Conservation (phyloP, 2,888 invertebrate genomes). For the Ectemnius lituratus region DNA sequence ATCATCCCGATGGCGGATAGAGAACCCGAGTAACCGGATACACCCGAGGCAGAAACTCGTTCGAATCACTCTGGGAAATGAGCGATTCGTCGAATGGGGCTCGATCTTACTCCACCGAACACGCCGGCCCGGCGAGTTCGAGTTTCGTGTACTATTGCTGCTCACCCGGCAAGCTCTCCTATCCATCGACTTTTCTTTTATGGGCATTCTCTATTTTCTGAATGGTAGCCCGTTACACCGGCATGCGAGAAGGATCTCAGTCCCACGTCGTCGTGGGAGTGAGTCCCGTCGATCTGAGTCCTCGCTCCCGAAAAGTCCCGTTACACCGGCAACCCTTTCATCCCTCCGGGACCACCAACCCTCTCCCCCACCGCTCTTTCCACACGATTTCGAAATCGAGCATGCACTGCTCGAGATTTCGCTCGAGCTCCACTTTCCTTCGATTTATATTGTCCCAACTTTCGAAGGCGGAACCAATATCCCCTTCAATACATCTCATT, state of each 20-base stretch:
- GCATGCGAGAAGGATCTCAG: conserved; percentile 45
- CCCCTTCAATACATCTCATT: not conserved
- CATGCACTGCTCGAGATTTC: not conserved
- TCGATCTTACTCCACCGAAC: conserved; percentile 36
- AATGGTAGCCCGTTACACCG: conserved; percentile 46
- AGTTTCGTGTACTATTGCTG: conserved; percentile 52
- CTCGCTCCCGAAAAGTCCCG: conserved; percentile 50
- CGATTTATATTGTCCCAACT: too few relatives aligned
- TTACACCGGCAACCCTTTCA: conserved; percentile 59
- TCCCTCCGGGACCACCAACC: conserved; percentile 24
- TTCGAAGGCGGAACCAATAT: too few relatives aligned
- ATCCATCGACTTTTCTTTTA: conserved; percentile 52
- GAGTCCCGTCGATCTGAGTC: conserved; percentile 33
- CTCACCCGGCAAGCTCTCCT: conserved; percentile 24
- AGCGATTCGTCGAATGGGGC: conserved; percentile 44
- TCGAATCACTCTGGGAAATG: conserved; percentile 55
- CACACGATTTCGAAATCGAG: conserved; percentile 16
- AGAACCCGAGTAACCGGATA: conserved; percentile 56
- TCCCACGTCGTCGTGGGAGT: conserved; percentile 50
- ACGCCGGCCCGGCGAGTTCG: conserved; percentile 41
- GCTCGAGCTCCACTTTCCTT: too few relatives aligned
- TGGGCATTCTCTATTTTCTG: conserved; percentile 45
- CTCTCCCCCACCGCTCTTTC: conserved; percentile 1
- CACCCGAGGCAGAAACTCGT: conserved; percentile 34
- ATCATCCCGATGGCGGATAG: conserved; percentile 42